Evolutionary conservation across 92 coral and sea anemone species (phyloP).

Genomic region (Zoanthus sociatus): DNA sequence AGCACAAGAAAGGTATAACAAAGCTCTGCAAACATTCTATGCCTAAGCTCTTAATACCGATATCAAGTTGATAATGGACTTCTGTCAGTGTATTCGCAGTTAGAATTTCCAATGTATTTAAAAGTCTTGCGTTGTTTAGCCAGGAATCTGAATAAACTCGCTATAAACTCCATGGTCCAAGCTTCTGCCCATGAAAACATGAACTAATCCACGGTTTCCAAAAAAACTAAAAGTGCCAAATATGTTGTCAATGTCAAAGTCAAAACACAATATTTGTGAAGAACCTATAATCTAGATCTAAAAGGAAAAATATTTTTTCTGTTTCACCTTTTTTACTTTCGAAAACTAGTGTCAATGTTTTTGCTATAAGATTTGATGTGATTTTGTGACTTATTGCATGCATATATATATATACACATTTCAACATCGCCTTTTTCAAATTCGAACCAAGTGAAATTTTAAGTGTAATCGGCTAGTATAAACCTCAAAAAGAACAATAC

Average conservation of each 20-base stretch:
- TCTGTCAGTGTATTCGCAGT: constrained; percentile 1
- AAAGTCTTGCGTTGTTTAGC: neutral
- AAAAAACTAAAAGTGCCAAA: neutral
- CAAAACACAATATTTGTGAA: no score
- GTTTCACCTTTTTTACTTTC: no score
- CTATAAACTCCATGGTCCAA: neutral
- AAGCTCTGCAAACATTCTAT: constrained; percentile 10
- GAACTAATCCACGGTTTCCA: neutral
- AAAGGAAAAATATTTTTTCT: no score
- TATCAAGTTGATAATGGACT: constrained; percentile 23
- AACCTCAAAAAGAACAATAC: no score
- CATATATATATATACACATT: no score
- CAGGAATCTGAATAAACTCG: neutral
- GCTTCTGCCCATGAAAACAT: neutral
- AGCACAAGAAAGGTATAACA: constrained; percentile 17
- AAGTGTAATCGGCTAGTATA: no score
- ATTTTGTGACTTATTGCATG: no score
- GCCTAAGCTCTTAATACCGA: constrained; percentile 14
- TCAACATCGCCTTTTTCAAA: no score
- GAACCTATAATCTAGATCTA: no score
- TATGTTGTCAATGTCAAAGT: neutral
- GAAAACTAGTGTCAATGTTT: no score
- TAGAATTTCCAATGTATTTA: neutral
- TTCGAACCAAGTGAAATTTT: no score
- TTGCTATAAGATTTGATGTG: no score